These are phyloP conservation scores for Diachrysia chrysitis DNA, from an alignment of 2,888 invertebrate genomes.

Conservation along the genomic window DNA sequence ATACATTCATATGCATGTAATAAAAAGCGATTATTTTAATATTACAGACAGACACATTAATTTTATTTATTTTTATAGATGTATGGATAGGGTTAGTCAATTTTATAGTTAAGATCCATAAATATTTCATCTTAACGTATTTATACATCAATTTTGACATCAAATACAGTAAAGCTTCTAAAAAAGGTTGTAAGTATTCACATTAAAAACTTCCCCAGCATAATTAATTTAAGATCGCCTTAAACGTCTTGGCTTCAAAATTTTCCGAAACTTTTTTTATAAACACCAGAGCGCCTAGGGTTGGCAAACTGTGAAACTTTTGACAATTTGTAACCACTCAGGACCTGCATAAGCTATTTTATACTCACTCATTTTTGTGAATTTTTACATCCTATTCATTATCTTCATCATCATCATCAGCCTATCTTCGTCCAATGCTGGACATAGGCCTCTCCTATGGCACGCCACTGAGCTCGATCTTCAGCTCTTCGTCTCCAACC, in stretches of 20 bases:
- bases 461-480: no score
- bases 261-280: constrained; percentile 28
- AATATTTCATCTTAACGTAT: no score
- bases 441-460: no score
- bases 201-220: constrained; percentile 23
- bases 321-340: constrained; percentile 9
- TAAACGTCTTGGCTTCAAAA: constrained; percentile 16
- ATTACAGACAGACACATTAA: no score
- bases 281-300: constrained; percentile 19
- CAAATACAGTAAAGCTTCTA: neutral
- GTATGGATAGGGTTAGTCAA: no score
- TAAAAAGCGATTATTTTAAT: no score
- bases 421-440: no score
- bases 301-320: constrained; percentile 18
- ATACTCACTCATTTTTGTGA: neutral
- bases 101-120: no score
- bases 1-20: no score
- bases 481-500: no score
- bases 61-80: no score
- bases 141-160: neutral
- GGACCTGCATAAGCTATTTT: constrained; percentile 6
- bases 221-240: constrained; percentile 32
- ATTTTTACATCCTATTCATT: neutral
- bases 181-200: constrained; percentile 1
- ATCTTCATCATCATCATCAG: no score